Conservation (phyloP, 2,113 vertebrate species). For the Jaculus jaculus region DNA sequence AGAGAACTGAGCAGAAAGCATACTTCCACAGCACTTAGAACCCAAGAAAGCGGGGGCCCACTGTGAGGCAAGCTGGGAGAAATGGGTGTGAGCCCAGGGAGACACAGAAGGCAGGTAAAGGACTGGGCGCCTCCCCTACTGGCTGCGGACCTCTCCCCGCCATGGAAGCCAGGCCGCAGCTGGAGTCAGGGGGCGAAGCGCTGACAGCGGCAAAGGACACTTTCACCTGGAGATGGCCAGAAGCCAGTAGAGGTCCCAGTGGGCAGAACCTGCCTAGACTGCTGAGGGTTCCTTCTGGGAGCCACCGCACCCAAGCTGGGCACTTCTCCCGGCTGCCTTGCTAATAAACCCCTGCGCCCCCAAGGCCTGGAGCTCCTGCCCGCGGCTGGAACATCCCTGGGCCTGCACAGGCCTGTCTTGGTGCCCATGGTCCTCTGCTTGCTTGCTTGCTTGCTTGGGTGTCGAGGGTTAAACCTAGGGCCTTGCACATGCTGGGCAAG, state of each 20-base stretch:
- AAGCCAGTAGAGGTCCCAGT: not conserved
- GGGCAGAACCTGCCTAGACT: too few species aligned
- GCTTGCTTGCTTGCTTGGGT: too few species aligned
- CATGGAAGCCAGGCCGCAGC: too few species aligned
- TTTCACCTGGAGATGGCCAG: too few species aligned
- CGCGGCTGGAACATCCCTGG: fast-evolving
- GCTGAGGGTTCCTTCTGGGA: not conserved
- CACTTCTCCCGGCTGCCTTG: not conserved
- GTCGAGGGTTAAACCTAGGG: too few species aligned
- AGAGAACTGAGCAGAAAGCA: not conserved
- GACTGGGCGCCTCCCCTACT: not conserved
- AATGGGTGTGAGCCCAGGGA: not conserved
- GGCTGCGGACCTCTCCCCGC: too few species aligned
- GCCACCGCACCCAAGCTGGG: not conserved
- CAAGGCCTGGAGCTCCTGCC: fast-evolving
- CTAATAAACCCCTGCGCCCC: not conserved
- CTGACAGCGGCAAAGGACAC: too few species aligned
- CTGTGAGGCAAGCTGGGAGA: not conserved
- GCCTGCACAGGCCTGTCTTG: not conserved
- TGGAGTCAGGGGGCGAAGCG: too few species aligned
- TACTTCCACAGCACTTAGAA: too few species aligned
- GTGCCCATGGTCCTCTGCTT: too few species aligned
- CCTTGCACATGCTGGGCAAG: too few species aligned
- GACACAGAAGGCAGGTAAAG: not conserved
- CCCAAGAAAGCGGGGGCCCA: too few species aligned